Evolutionary conservation across 2,888 invertebrate species (phyloP).

Genomic region (Apodemia mormo): DNA sequence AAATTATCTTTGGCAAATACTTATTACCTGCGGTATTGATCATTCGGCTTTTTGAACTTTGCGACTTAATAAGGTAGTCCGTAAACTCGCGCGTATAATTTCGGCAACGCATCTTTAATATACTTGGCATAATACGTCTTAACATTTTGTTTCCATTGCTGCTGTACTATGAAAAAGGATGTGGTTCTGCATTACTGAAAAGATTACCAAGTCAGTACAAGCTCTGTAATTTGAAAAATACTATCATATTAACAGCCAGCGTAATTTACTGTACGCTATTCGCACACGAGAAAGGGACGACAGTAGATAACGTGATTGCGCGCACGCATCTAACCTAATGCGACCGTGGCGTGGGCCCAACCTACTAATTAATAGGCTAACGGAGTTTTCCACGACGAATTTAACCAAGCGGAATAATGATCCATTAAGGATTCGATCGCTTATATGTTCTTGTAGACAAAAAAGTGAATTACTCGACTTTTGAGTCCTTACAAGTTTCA

Average conservation of each 20-base stretch:
- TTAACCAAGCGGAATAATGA: slow-evolving; percentile 49
- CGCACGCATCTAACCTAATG: slow-evolving; percentile 61
- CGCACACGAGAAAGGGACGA: neutral
- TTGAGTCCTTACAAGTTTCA: neutral
- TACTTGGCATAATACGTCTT: too few relatives aligned
- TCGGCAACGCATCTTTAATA: too few relatives aligned
- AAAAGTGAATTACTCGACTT: neutral
- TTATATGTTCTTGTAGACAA: neutral
- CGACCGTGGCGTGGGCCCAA: slow-evolving; percentile 45
- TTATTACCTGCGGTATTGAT: too few relatives aligned
- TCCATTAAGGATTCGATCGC: too few relatives aligned
- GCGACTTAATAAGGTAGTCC: too few relatives aligned
- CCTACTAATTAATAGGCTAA: slow-evolving; percentile 69
- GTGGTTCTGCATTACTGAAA: too few relatives aligned
- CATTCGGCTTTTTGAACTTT: too few relatives aligned
- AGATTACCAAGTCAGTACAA: neutral
- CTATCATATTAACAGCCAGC: neutral
- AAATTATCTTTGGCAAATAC: too few relatives aligned
- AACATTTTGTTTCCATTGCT: too few relatives aligned
- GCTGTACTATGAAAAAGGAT: too few relatives aligned
- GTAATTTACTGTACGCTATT: neutral
- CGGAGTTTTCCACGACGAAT: slow-evolving; percentile 57
- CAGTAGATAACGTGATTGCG: slow-evolving; percentile 49
- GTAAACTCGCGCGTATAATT: too few relatives aligned
- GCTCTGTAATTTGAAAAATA: neutral